These are phyloP conservation scores for Plecturocebus donacophilus DNA, from an alignment of 2,113 vertebrate species.

Conservation along the genomic window DNA sequence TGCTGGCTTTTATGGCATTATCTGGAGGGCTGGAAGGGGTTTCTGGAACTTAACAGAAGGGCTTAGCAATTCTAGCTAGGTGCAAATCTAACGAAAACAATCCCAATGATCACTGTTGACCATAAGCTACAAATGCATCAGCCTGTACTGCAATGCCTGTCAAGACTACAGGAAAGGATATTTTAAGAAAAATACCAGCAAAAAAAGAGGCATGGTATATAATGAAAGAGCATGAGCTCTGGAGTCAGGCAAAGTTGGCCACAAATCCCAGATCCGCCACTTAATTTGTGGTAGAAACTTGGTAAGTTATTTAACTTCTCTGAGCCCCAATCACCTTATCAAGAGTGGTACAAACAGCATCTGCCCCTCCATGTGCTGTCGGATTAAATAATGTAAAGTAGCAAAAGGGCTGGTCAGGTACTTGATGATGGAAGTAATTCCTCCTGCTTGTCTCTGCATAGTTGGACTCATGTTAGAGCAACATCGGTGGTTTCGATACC, in stretches of 20 bases:
- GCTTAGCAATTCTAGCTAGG: not conserved
- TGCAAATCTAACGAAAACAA: not conserved
- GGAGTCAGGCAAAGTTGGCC: not conserved
- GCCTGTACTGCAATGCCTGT: not conserved
- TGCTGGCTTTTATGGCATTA: not conserved
- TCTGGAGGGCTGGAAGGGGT: not conserved
- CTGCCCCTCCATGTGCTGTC: not conserved
- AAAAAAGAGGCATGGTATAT: not conserved
- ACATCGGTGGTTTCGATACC: not conserved
- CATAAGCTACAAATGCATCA: not conserved
- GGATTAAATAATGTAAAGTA: not conserved
- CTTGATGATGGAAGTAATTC: not conserved
- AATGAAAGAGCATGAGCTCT: not conserved
- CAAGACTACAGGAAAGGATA: not conserved
- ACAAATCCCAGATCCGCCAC: not conserved
- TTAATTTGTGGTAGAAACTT: not conserved
- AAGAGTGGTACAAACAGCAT: not conserved
- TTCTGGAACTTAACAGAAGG: not conserved
- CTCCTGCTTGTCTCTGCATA: conserved; percentile 27
- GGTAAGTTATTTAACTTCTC: not conserved
- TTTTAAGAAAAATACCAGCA: not conserved
- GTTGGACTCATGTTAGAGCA: not conserved
- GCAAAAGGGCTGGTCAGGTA: not conserved
- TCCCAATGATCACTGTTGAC: not conserved
- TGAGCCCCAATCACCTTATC: not conserved